Conservation (phyloP, 1,140 invertebrate species). For the Drosophila auraria region DNA sequence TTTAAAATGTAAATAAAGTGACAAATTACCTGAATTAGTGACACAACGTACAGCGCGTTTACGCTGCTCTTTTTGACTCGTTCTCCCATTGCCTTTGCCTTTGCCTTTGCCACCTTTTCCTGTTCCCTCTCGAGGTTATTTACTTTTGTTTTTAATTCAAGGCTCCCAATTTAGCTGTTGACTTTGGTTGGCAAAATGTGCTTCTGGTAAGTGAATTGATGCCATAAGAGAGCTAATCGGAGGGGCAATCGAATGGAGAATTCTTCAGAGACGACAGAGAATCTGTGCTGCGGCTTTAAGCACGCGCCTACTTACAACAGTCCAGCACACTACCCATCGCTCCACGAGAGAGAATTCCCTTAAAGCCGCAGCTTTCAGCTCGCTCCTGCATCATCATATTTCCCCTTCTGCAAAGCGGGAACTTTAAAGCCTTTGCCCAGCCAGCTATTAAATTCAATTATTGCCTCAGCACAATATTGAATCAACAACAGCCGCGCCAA, state of each 20-base stretch:
- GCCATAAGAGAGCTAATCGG: conserved; percentile 35
- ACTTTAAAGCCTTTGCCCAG: conserved; percentile 33
- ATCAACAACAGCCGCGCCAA: conserved; percentile 35
- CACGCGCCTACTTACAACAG: no score
- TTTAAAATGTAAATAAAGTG: conserved; percentile 83
- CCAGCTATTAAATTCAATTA: conserved; percentile 75
- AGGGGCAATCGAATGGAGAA: conserved; percentile 10
- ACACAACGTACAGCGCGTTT: conserved; percentile 68
- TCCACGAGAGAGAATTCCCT: not conserved
- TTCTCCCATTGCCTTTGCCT: conserved; percentile 6
- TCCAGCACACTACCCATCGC: no score
- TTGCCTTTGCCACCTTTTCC: conserved; percentile 13
- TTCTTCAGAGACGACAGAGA: not conserved
- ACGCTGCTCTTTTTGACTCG: conserved; percentile 44
- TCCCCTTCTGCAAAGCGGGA: not conserved
- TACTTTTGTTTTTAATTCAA: conserved; percentile 50
- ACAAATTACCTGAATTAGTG: conserved; percentile 83
- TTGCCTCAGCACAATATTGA: conserved; percentile 65
- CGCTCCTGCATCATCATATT: not conserved
- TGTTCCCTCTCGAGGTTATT: conserved; percentile 26
- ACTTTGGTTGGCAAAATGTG: conserved; percentile 46
- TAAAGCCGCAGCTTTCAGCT: not conserved
- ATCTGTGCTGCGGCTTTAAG: not conserved
- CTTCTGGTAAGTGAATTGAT: conserved; percentile 33
- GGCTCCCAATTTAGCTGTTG: conserved; percentile 61